Base-by-base conservation (phyloP, 2,797 vertebrate genomes). In the Coendou prehensilis region DNA sequence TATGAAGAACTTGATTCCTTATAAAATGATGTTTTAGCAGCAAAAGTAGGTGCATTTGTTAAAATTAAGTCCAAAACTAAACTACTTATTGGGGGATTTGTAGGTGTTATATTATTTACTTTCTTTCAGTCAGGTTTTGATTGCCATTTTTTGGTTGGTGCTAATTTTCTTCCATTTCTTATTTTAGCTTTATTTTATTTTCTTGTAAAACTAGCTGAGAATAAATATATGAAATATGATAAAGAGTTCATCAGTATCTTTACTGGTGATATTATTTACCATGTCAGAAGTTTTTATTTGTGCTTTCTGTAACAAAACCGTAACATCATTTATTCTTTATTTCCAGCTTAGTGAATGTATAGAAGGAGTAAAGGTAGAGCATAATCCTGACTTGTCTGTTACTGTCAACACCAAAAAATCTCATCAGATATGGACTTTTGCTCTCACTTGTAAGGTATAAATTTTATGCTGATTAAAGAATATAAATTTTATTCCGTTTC, bases 381-480 rank as follows among this genome's bases (percentile, higher is more conserved):
- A 99, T 98, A 99, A 98, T 96, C 99, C 99, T 50, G 99, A 99
- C 96, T 99, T 99, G 41, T 99, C 99, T 0, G 99, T 99, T 88
- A 99, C 99, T 0, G 99, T 99, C 98, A 99, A 98, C 98, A 99
- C 99, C 99, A 99, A 99, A 99, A 99, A 99, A 91, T 99, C 99
- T 67, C 99, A 99, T 96, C 99, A 99, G 98, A 99, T 99, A 6
- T 99, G 99, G 99, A 99, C 99, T 52, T 99, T 99, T 98, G 99
- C 99, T 97, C 99, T 99, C 97, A 99, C 99, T 89, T 99, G 99
- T 99, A 99, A 99, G 99, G 99, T 99, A 99, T 47, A 98, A 95
- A n/a, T 90, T 67, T 87, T 97, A 33, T 95, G 50, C 88, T 97
- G 91, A 76, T 87, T 89, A 63, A 63, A 95, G 89, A 41, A 30